Evolutionary conservation across 2,113 vertebrate genomes (phyloP).

Genomic region (Siniperca chuatsi): DNA sequence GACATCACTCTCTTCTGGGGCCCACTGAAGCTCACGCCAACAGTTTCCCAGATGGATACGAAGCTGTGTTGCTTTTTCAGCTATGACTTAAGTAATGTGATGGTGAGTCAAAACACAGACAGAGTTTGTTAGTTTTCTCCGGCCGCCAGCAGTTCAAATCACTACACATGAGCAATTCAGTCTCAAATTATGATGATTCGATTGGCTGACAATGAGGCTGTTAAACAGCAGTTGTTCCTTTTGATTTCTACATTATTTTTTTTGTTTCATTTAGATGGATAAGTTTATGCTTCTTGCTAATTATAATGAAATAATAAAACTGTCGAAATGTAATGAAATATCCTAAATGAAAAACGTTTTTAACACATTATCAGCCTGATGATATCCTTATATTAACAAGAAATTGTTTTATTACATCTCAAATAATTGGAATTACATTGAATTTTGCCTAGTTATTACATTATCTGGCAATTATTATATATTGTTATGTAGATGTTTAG

Average conservation of each 20-base stretch:
- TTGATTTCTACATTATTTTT: constrained; percentile 13
- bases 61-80: constrained; percentile 46
- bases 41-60: constrained; percentile 41
- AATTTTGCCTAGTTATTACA: not conserved
- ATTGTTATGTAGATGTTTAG: not conserved
- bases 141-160: constrained; percentile 17
- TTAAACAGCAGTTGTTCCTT: constrained; percentile 38
- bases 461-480: not conserved
- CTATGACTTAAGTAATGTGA: constrained; percentile 46
- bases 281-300: not conserved
- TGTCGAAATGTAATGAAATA: constrained; percentile 15
- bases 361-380: not conserved
- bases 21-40: constrained; percentile 38
- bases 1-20: constrained; percentile 62
- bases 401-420: not conserved
- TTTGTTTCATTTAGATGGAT: constrained; percentile 38
- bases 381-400: not conserved
- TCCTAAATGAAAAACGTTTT: not conserved
- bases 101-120: constrained; percentile 20
- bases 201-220: constrained; percentile 35
- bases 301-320: constrained; percentile 10
- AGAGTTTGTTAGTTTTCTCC: constrained; percentile 43
- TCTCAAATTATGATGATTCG: constrained; percentile 23
- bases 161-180: constrained; percentile 24
- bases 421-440: not conserved